phyloP scores from a whole-genome alignment of 2,888 invertebrate genomes.

The Melanargia galathea region DNA sequence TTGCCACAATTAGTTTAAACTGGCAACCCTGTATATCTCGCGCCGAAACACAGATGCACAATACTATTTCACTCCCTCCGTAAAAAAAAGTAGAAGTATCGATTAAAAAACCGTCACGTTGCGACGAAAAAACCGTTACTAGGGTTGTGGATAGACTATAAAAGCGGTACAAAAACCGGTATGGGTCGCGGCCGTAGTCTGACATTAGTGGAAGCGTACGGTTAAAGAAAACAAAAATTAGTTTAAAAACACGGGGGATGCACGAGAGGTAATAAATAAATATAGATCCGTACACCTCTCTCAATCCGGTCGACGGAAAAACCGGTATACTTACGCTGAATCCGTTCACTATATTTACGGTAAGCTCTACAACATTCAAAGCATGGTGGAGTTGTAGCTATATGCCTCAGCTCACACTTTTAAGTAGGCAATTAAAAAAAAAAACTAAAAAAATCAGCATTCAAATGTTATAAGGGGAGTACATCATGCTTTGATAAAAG shows the following conservation, averaged over 20 bases:
- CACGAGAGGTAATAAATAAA: slow-evolving; percentile 63
- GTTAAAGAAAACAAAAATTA: slow-evolving; percentile 62
- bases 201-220: slow-evolving; percentile 79
- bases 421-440: slow-evolving; percentile 52
- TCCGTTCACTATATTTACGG: slow-evolving; percentile 36
- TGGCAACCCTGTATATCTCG: slow-evolving; percentile 59
- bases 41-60: slow-evolving; percentile 77
- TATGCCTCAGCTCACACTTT: slow-evolving; percentile 53
- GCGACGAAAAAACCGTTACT: slow-evolving; percentile 57
- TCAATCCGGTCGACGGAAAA: slow-evolving; percentile 47
- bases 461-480: slow-evolving; percentile 54
- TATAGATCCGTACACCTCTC: slow-evolving; percentile 67
- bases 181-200: slow-evolving; percentile 64
- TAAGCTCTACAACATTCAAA: slow-evolving; percentile 76
- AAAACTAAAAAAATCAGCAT: slow-evolving; percentile 47
- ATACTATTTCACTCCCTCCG: slow-evolving; percentile 77
- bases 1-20: slow-evolving; percentile 49
- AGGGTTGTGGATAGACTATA: slow-evolving; percentile 80
- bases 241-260: slow-evolving; percentile 74
- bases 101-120: slow-evolving; percentile 66
- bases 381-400: slow-evolving; percentile 60
- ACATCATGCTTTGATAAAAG: slow-evolving; percentile 67
- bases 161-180: slow-evolving; percentile 50
- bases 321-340: slow-evolving; percentile 54
- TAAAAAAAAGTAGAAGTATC: slow-evolving; percentile 47